These are phyloP conservation scores for Anthopleura sola DNA, from an alignment of 64 coral and sea anemone genomes.

Conservation along the genomic window DNA sequence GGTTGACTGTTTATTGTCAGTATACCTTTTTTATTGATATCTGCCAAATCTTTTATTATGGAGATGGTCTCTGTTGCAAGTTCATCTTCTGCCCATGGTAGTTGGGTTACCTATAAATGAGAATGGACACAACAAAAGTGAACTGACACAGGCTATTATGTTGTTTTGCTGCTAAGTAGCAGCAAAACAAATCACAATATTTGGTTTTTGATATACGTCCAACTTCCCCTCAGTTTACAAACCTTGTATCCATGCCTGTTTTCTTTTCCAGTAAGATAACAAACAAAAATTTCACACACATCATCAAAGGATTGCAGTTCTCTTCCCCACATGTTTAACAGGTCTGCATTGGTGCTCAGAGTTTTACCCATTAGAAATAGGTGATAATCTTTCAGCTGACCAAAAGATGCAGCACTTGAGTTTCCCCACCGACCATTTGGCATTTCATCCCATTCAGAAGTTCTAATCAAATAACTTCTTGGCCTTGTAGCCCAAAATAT, in stretches of 20 bases:
- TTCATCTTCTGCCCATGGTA: conserved; percentile 94
- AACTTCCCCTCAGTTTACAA: too few relatives aligned
- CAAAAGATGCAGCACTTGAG: conserved; percentile 87
- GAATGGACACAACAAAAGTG: neutral
- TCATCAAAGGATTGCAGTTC: conserved; percentile 64
- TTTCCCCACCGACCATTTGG: conserved; percentile 93
- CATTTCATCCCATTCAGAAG: conserved; percentile 93
- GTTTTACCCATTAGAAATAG: conserved; percentile 70
- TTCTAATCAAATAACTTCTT: conserved; percentile 88
- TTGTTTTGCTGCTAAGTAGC: too few relatives aligned
- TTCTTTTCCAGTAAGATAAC: conserved; percentile 79
- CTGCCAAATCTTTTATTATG: conserved; percentile 62
- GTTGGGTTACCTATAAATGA: conserved; percentile 61
- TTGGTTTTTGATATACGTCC: too few relatives aligned
- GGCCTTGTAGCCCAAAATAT: conserved; percentile 94
- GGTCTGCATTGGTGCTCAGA: conserved; percentile 29
- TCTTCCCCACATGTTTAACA: conserved; percentile 86
- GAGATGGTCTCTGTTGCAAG: conserved; percentile 75
- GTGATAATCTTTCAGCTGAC: conserved; percentile 89
- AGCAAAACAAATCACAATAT: too few relatives aligned
- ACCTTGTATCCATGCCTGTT: conserved; percentile 88
- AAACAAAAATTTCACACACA: conserved; percentile 85
- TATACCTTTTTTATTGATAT: conserved; percentile 78
- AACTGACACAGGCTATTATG: too few relatives aligned
- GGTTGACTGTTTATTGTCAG: conserved; percentile 97